A percentile compares a stretch with the other conserved stretches of the same genome.
Conservation (phyloP, 92 coral and sea anemone genomes). For the Palythoa heliodiscus region DNA sequence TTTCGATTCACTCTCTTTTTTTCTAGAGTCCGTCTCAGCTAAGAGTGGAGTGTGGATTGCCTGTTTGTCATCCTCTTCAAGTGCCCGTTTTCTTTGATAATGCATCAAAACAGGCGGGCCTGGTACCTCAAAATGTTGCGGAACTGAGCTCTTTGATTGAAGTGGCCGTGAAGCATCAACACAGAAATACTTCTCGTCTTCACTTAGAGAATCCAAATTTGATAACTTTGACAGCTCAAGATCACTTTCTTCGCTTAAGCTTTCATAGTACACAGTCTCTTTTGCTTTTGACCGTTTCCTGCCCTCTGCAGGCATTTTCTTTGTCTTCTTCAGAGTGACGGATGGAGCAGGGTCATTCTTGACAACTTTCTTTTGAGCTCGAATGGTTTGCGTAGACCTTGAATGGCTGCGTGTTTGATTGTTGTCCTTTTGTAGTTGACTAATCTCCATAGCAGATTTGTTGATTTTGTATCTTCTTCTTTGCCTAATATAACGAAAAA, state of each 20-base stretch:
- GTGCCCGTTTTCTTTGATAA: conserved; percentile 27
- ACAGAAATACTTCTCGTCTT: conserved; percentile 70
- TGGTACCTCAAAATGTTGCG: conserved; percentile 30
- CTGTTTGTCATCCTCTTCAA: conserved; percentile 39
- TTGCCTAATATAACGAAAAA: conserved; percentile 12
- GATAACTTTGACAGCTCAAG: conserved; percentile 84
- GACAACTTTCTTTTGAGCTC: conserved; percentile 4
- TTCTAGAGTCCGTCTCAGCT: background rate
- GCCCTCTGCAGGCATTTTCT: background rate
- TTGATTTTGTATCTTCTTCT: conserved; percentile 13
- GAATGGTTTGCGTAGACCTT: background rate
- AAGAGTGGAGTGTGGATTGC: conserved; percentile 3
- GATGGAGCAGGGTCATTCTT: background rate
- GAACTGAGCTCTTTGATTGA: background rate
- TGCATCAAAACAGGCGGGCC: conserved; percentile 31
- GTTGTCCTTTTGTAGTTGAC: background rate
- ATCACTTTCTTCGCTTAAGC: conserved; percentile 87
- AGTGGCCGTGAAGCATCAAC: conserved; percentile 48
- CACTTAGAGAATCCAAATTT: conserved; percentile 63
- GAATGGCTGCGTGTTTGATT: background rate
- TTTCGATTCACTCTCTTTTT: background rate
- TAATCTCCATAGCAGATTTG: background rate
- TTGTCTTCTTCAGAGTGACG: background rate
- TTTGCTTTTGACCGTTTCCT: background rate
- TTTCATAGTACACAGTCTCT: conserved; percentile 41